These are phyloP conservation scores for Chlamydotis undulata DNA, from an alignment of 2,113 vertebrate genomes.

Conservation along the genomic window DNA sequence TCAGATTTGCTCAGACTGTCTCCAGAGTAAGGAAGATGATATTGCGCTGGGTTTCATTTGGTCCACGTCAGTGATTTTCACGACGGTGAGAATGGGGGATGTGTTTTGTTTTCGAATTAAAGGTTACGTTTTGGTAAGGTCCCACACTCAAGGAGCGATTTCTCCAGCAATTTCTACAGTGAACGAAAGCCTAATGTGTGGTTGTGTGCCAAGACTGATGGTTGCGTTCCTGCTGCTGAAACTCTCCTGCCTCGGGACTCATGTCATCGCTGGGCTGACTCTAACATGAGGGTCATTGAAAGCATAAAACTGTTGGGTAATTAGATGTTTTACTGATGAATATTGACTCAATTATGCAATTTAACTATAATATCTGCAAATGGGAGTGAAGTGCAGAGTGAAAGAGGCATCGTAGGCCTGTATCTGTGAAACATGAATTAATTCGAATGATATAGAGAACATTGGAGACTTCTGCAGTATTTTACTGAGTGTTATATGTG, in stretches of 20 bases:
- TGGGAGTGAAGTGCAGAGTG: background rate
- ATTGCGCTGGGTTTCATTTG: background rate
- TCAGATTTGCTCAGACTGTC: constrained; percentile 13
- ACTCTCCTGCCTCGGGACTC: background rate
- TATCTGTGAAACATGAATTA: constrained; percentile 19
- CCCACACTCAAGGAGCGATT: background rate
- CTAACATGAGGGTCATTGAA: background rate
- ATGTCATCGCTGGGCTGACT: background rate
- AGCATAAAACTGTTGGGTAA: background rate
- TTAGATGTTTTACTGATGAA: constrained; percentile 40
- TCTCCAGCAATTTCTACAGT: background rate
- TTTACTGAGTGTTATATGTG: background rate
- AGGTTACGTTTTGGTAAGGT: background rate
- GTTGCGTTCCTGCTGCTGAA: background rate
- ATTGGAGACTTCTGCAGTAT: background rate
- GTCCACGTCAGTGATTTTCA: background rate
- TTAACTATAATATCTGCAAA: constrained; percentile 17
- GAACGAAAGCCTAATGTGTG: background rate
- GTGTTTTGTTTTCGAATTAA: background rate
- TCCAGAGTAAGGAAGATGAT: background rate
- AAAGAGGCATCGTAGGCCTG: background rate
- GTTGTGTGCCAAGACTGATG: background rate
- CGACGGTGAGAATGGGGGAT: background rate
- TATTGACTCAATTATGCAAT: constrained; percentile 31
- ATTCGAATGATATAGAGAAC: background rate